Evolutionary conservation across 2,113 vertebrate genomes (phyloP).

Genomic region (Rhinolophus sinicus): DNA sequence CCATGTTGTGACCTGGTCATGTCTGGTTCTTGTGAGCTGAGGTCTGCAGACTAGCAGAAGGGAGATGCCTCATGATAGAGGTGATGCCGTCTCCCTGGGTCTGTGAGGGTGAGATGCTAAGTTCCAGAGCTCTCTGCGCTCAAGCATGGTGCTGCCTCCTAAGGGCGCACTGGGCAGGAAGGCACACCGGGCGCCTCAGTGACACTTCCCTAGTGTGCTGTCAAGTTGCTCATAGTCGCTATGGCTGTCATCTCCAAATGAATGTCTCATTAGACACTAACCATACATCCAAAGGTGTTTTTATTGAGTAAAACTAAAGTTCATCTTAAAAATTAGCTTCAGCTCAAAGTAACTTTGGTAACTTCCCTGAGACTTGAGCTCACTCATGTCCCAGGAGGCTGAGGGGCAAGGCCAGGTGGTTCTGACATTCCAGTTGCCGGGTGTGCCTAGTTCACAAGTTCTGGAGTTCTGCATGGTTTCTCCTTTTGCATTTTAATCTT

Average conservation of each 20-base stretch:
- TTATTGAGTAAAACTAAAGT: neutral
- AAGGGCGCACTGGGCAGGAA: too few species aligned
- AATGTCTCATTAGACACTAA: neutral
- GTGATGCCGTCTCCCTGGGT: neutral
- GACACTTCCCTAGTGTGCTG: neutral
- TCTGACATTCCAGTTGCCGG: accelerated
- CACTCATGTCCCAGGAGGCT: neutral
- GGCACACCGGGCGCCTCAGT: too few species aligned
- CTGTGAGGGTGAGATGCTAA: too few species aligned
- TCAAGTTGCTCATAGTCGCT: neutral
- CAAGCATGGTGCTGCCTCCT: too few species aligned
- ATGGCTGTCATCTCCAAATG: neutral
- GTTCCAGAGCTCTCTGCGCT: too few species aligned
- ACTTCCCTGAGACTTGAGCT: neutral
- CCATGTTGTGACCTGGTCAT: neutral
- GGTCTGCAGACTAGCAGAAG: too few species aligned
- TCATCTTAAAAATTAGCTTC: neutral
- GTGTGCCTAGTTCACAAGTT: neutral
- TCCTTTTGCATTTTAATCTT: constrained; percentile 40
- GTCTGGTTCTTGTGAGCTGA: neutral
- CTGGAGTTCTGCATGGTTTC: neutral
- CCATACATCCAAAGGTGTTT: neutral
- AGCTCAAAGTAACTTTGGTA: neutral
- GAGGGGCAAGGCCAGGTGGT: neutral
- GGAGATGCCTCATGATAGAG: neutral